Conservation (phyloP, 2,888 invertebrate genomes). For the Syrphus vitripennis region DNA sequence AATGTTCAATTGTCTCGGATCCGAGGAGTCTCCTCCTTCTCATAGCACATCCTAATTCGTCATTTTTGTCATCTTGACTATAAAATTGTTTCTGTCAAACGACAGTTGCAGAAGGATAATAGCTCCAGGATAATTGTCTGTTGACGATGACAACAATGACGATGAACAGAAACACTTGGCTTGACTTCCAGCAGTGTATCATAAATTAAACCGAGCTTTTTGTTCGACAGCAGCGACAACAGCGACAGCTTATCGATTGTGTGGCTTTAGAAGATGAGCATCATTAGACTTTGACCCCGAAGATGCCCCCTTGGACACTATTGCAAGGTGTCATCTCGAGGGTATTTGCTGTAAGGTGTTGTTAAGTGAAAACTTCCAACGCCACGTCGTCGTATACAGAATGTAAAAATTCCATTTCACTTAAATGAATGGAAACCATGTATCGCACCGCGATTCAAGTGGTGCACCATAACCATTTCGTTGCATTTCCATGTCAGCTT, state of each 20-base stretch:
- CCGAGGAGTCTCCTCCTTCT: neutral
- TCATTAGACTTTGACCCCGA: neutral
- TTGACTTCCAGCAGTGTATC: neutral
- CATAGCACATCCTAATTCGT: neutral
- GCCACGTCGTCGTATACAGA: neutral
- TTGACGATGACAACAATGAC: conserved; percentile 7
- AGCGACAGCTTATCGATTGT: conserved; percentile 3
- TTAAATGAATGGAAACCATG: neutral
- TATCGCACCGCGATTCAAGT: neutral
- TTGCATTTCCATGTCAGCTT: conserved; percentile 1
- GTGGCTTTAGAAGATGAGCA: neutral
- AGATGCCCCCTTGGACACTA: neutral
- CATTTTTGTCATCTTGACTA: conserved; percentile 26
- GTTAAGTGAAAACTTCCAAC: neutral
- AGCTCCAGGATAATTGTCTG: conserved; percentile 55
- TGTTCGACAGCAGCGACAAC: neutral
- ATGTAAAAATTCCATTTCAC: neutral
- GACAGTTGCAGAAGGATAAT: conserved; percentile 22
- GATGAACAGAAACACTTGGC: conserved; percentile 6
- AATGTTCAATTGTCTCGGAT: conserved; percentile 6
- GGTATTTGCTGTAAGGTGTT: neutral
- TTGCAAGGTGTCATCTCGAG: neutral
- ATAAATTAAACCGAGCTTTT: neutral
- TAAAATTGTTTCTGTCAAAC: conserved; percentile 18
- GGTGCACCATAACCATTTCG: neutral